A percentile compares a stretch with the other conserved stretches of the same genome.
Conservation (phyloP, 1,140 invertebrate genomes). For the Leptonema lineaticorne region DNA sequence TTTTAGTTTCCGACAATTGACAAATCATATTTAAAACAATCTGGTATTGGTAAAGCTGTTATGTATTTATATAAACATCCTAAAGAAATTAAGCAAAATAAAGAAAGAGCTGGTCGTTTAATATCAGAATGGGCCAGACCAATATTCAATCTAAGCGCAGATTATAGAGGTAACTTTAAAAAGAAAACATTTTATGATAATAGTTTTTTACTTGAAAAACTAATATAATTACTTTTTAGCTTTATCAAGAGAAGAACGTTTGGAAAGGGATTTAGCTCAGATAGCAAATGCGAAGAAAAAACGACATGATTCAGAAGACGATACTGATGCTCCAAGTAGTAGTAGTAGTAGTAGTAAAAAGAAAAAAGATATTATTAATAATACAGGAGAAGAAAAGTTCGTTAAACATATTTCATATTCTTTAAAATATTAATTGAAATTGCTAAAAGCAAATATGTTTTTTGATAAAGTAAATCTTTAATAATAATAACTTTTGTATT, state of each 20-base stretch:
- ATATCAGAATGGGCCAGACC: slow-evolving; percentile 97
- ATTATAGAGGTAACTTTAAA: slow-evolving; percentile 82
- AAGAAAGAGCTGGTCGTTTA: slow-evolving; percentile 83
- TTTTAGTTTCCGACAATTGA: slow-evolving; percentile 88
- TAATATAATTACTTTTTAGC: slow-evolving; percentile 52
- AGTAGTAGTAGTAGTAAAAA: slow-evolving; percentile 33
- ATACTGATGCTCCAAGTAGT: slow-evolving; percentile 42
- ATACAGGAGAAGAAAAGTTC: slow-evolving; percentile 29
- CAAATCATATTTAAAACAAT: slow-evolving; percentile 87
- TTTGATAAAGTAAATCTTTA: not conserved
- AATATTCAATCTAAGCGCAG: slow-evolving; percentile 94
- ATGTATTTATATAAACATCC: slow-evolving; percentile 99
- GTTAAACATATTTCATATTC: slow-evolving; percentile 7
- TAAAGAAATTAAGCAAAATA: slow-evolving; percentile 93
- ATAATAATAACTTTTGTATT: not conserved
- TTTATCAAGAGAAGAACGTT: slow-evolving; percentile 80
- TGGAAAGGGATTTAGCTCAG: slow-evolving; percentile 89
- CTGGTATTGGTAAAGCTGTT: slow-evolving; percentile 95
- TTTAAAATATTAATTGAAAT: too few species aligned
- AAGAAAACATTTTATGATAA: too few species aligned
- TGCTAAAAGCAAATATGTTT: not conserved
- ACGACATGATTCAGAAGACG: slow-evolving; percentile 45
- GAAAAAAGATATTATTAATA: slow-evolving; percentile 30
- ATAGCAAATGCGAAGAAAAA: slow-evolving; percentile 69
- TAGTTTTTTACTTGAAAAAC: too few species aligned